Evolutionary conservation across 2,113 vertebrate genomes (phyloP), one percentile per base, ranked within the genome.

Genomic region (Litocranius walleri): DNA sequence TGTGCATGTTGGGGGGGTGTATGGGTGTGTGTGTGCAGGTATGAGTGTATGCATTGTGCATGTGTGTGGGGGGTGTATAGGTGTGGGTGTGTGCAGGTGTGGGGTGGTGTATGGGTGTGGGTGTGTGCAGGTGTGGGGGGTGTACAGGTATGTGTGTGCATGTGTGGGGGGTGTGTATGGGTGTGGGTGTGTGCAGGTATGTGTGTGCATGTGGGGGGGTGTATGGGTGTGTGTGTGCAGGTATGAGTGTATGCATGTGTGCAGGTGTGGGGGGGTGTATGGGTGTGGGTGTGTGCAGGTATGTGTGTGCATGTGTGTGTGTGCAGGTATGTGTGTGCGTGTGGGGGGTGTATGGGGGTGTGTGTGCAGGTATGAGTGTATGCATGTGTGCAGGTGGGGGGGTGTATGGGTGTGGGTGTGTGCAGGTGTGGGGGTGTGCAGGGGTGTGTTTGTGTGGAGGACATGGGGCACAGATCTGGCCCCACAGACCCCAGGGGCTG

Each of bases 201-300:
- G n/a, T n/a, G n/a, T n/a, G n/a, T n/a, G n/a, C n/a, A n/a, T n/a
- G n/a, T n/a, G n/a, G 4, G 23, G 1, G 23, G 12, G 25, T 12
- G 57, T 10, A 12, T 0, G 10, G 4, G 3, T 57, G 23, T 4
- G 3, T 3, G 54, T 27, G 40, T 43, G 4, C 4, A 4, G 40
- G 25, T 3, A 0, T 25, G 23, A n/a, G n/a, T n/a, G n/a, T n/a
- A n/a, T n/a, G n/a, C n/a, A n/a, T 10, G 23, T 25, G 23, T 8
- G 56, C 0, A 3, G 0, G 56, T 57, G 56, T 25, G 19, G 0
- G 5, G 7, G 54, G 7, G 59, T 61, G n/a, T n/a, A n/a, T n/a
- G n/a, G n/a, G 27, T 13, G 27, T 9, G 56, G 23, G 56, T 48
- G 9, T 25, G 4, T 12, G 11, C 0, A 5, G 13, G 12, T 29